These are phyloP conservation scores for Echinometra lucunter DNA, from an alignment of 53 echinoderm and acorn worm genomes.

Conservation along the genomic window DNA sequence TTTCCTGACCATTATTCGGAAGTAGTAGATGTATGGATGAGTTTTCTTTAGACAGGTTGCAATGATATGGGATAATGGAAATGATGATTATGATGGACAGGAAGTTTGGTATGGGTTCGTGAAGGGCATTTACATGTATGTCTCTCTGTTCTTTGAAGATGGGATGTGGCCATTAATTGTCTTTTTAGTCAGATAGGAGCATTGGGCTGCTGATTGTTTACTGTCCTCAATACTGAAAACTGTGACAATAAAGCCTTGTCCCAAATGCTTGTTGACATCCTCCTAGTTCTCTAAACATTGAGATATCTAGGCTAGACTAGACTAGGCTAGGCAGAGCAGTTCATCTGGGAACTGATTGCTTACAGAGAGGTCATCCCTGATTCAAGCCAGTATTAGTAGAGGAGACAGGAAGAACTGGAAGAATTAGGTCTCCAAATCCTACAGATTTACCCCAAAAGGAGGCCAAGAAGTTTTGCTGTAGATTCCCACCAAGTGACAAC, in stretches of 20 bases:
- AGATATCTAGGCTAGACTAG: too few species aligned
- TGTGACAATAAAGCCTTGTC: not conserved
- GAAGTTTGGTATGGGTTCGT: too few species aligned
- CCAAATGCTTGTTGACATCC: constrained; percentile 15
- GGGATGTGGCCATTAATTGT: not conserved
- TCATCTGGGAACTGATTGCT: constrained; percentile 38
- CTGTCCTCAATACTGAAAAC: not conserved
- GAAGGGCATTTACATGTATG: not conserved
- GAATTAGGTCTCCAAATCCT: constrained; percentile 70
- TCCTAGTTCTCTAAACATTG: constrained; percentile 23
- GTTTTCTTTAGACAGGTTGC: not conserved
- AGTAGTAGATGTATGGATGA: not conserved
- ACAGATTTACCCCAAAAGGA: constrained; percentile 57
- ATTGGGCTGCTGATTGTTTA: not conserved
- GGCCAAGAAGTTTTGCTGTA: constrained; percentile 29
- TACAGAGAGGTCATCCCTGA: constrained; percentile 49
- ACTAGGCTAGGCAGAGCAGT: constrained; percentile 4
- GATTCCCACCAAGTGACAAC: constrained; percentile 34
- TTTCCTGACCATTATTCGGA: not conserved
- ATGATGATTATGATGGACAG: too few species aligned
- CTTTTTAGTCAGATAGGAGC: not conserved
- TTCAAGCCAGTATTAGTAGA: constrained; percentile 33
- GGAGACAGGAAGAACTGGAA: constrained; percentile 63
- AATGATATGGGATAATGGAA: not conserved
- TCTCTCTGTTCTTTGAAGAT: not conserved